Evolutionary conservation across 2,797 vertebrate genomes (phyloP), one percentile per base, ranked within the genome.

Genomic region (Prionace glauca): DNA sequence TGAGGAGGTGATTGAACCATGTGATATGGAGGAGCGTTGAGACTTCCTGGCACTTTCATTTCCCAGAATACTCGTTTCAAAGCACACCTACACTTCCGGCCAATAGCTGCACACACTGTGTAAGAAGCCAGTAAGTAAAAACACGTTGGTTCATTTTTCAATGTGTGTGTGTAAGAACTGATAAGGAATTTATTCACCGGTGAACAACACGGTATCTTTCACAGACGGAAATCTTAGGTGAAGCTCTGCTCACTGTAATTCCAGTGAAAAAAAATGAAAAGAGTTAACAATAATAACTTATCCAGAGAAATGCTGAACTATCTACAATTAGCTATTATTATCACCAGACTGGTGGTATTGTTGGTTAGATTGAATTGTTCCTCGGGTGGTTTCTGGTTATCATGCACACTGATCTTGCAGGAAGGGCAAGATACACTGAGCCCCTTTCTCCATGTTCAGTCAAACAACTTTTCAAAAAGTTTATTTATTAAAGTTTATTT

Each of bases 131-230:
- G 62, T 20, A 69, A 72, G 24, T 24, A 71, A 36, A 26, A 72
- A 41, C 92, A 94, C 11, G 10, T 72, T 14, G 22, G n/a, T 26
- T 29, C 41, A 22, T 69, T 72, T 72, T 94, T 50, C 92, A 94
- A 18, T 94, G 29, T 72, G 92, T 94, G 92, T 94, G 92, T 94
- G 92, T 26, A 41, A 50, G 67, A 94, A 94, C 92, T 50, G 36
- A 45, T 94, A 72, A 94, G 93, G 45, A 94, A 50, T 45, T 94
- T 24, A 72, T 94, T 74, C 67, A 72, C 26, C 3, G 32, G 24
- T 94, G 67, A 94, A 74, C 22, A 41, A 32, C 41, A 14, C 5
- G 18, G 69, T 94, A 32, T 22, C 67, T 72, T 69, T 65, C 60
- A 88, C 65, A 93, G 4, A 29, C 67, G 16, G 24, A 50, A 41